phyloP scores from a whole-genome alignment of 1,140 invertebrate genomes.

The Grapholita molesta region DNA sequence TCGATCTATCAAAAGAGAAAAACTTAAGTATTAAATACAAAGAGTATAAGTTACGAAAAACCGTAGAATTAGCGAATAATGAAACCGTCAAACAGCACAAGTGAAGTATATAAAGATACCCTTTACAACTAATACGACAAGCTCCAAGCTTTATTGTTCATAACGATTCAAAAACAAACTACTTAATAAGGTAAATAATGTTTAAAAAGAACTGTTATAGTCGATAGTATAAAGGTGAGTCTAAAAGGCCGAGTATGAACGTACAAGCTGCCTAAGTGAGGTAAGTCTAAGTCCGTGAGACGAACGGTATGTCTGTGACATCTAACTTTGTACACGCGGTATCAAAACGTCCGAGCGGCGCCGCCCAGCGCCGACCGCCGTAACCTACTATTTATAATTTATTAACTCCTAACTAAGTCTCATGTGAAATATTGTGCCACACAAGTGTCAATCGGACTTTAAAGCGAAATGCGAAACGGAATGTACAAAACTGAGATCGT shows the following conservation, averaged over 20 bases:
- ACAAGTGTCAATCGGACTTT: slow-evolving; percentile 49
- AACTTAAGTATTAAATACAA: slow-evolving; percentile 22
- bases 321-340: slow-evolving; percentile 57
- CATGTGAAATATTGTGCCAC: slow-evolving; percentile 67
- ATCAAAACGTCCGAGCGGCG: slow-evolving; percentile 35
- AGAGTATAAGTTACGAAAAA: slow-evolving; percentile 22
- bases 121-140: slow-evolving; percentile 30
- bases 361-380: slow-evolving; percentile 33
- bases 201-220: slow-evolving; percentile 11
- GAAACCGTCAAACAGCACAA: slow-evolving; percentile 23
- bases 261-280: slow-evolving; percentile 47
- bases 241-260: slow-evolving; percentile 43
- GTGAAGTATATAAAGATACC: slow-evolving; percentile 21
- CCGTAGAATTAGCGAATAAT: slow-evolving; percentile 32
- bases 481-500: slow-evolving; percentile 4
- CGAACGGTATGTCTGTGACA: slow-evolving; percentile 49
- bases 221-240: slow-evolving; percentile 29
- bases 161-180: slow-evolving; percentile 35
- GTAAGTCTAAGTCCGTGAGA: slow-evolving; percentile 48
- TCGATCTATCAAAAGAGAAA: slow-evolving; percentile 37
- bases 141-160: slow-evolving; percentile 33
- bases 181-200: slow-evolving; percentile 23
- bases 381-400: slow-evolving; percentile 66
- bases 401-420: slow-evolving; percentile 64
- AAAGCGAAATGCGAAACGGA: slow-evolving; percentile 37